Percentiles rank a stretch among this genome's conserved stretches.
phyloP scores from a whole-genome alignment of 2,888 invertebrate genomes.

The Temnothorax ravouxi region DNA sequence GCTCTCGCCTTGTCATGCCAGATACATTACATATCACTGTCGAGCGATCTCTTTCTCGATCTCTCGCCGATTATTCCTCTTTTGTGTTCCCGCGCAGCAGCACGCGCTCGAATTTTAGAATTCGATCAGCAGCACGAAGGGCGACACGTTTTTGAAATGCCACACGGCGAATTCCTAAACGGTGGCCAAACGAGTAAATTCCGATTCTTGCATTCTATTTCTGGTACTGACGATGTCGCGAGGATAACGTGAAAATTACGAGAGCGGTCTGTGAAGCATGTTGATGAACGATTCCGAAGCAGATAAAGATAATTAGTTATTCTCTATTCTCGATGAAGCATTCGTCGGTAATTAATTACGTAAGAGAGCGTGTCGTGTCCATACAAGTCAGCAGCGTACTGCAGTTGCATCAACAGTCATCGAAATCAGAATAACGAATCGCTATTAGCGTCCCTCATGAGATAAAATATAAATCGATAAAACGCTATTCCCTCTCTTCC shows the following conservation, averaged over 20 bases:
- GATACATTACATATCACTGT: slow-evolving; percentile 73
- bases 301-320: slow-evolving; percentile 23
- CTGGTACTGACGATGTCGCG: neutral
- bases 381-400: neutral
- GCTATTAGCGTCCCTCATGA: neutral
- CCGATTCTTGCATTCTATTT: slow-evolving; percentile 1
- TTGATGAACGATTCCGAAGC: neutral
- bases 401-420: neutral
- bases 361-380: slow-evolving; percentile 1
- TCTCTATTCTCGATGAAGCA: neutral
- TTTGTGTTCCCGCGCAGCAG: slow-evolving; percentile 10
- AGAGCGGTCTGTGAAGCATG: neutral
- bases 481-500: neutral
- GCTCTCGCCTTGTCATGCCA: slow-evolving; percentile 80
- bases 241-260: neutral
- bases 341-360: slow-evolving; percentile 30
- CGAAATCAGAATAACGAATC: slow-evolving; percentile 18
- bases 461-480: neutral
- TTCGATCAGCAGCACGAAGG: neutral
- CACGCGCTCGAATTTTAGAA: slow-evolving; percentile 19
- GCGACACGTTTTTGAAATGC: neutral
- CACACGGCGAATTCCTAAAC: neutral
- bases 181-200: neutral
- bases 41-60: slow-evolving; percentile 68
- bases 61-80: slow-evolving; percentile 36